Conservation (phyloP, 2,113 vertebrate species). For the Hymenochirus boettgeri region DNA sequence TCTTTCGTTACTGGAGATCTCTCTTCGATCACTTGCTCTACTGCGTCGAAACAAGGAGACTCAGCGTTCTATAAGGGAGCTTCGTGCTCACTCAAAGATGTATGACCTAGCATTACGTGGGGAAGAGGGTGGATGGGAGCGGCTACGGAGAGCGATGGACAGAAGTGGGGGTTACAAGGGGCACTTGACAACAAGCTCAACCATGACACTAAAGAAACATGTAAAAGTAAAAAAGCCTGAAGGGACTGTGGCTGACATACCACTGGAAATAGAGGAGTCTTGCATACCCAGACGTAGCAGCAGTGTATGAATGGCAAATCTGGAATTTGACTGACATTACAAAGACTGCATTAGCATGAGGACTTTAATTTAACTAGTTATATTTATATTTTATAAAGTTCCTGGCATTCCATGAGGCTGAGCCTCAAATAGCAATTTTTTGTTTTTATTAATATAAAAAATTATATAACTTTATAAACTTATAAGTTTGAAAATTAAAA, state of each 20-base stretch:
- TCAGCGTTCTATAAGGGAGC: conserved; percentile 7
- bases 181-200: background rate
- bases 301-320: background rate
- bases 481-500: no score
- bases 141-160: conserved; percentile 16
- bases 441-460: no score
- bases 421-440: background rate
- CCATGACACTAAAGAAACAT: no score
- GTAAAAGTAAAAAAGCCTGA: background rate
- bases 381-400: no score
- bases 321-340: background rate
- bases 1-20: conserved; percentile 10
- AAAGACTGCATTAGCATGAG: background rate
- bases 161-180: conserved; percentile 10
- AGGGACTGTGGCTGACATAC: background rate
- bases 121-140: conserved; percentile 29
- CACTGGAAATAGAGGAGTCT: no score
- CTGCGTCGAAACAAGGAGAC: conserved; percentile 19
- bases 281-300: no score
- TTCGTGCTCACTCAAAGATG: background rate
- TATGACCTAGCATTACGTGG: conserved; percentile 8
- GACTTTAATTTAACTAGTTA: no score
- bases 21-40: conserved; percentile 17
- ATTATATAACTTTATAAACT: no score
- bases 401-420: background rate